Evolutionary conservation across 2,888 invertebrate genomes (phyloP).

Genomic region (Drosophila infuscata): DNA sequence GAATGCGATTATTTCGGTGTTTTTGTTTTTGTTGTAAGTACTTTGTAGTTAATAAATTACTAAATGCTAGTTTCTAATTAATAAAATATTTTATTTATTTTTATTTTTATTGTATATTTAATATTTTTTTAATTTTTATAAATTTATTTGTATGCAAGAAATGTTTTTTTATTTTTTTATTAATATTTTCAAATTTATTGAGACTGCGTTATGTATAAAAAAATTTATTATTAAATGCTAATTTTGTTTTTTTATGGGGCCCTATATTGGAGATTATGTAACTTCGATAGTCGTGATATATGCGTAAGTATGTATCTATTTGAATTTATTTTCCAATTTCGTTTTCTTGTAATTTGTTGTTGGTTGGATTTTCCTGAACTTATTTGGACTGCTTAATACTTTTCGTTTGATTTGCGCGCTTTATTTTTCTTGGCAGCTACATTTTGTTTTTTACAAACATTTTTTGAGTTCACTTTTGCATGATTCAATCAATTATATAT

Average conservation of each 20-base stretch:
- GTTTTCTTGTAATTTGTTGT: slow-evolving; percentile 21
- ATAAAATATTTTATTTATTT: slow-evolving; percentile 44
- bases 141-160: slow-evolving; percentile 35
- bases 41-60: slow-evolving; percentile 74
- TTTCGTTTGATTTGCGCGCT: slow-evolving; percentile 60
- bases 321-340: slow-evolving; percentile 30
- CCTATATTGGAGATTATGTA: slow-evolving; percentile 51
- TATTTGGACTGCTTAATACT: slow-evolving; percentile 62
- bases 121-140: slow-evolving; percentile 11
- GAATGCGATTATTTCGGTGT: slow-evolving; percentile 15
- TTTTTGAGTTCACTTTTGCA: slow-evolving; percentile 39
- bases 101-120: slow-evolving; percentile 28
- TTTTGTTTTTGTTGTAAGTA: slow-evolving; percentile 58
- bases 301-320: slow-evolving; percentile 21
- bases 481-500: slow-evolving; percentile 43
- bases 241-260: slow-evolving; percentile 1
- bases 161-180: slow-evolving; percentile 2
- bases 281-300: slow-evolving; percentile 38
- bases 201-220: slow-evolving; percentile 44
- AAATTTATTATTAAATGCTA: slow-evolving; percentile 37
- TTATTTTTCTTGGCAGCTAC: slow-evolving; percentile 51
- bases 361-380: slow-evolving; percentile 47
- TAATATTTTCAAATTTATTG: slow-evolving; percentile 13
- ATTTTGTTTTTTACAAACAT: slow-evolving; percentile 50
- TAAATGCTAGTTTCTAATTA: slow-evolving; percentile 62